Evolutionary conservation across 2,113 vertebrate genomes (phyloP).

Genomic region (Emydocephalus ijimae): DNA sequence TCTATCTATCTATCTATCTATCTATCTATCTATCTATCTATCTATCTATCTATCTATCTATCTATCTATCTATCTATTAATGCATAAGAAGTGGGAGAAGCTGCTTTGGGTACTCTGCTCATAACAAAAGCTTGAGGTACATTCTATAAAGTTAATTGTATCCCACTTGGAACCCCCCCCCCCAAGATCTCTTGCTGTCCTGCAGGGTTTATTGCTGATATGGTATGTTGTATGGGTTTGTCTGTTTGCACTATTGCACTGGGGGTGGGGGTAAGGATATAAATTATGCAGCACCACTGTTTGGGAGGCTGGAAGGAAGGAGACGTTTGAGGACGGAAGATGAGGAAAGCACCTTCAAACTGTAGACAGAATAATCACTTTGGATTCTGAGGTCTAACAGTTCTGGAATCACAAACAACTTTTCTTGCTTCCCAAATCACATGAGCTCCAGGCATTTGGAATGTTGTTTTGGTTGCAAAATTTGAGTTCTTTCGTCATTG

Average conservation of each 20-base stretch:
- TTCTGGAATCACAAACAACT: not conserved
- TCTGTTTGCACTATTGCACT: not conserved
- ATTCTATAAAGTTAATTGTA: not conserved
- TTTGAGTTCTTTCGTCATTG: not conserved
- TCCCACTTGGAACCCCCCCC: not conserved
- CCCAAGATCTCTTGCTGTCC: not conserved
- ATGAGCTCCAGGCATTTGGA: not conserved
- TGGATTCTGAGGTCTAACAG: not conserved
- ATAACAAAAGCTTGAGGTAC: not conserved
- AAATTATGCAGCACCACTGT: not conserved
- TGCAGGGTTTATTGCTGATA: not conserved
- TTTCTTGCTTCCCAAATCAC: not conserved
- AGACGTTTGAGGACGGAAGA: not conserved
- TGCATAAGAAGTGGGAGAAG: not conserved
- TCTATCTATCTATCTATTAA: not conserved
- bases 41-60: too few species aligned
- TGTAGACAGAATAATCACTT: not conserved
- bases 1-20: too few species aligned
- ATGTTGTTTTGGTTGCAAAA: not conserved
- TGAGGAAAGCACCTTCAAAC: not conserved
- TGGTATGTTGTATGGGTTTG: not conserved
- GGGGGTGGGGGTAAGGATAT: not conserved
- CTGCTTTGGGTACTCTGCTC: not conserved
- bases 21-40: too few species aligned
- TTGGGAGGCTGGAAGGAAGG: not conserved